Base-by-base conservation (phyloP, 2,888 invertebrate genomes). In the Linnaemya tessellans region DNA sequence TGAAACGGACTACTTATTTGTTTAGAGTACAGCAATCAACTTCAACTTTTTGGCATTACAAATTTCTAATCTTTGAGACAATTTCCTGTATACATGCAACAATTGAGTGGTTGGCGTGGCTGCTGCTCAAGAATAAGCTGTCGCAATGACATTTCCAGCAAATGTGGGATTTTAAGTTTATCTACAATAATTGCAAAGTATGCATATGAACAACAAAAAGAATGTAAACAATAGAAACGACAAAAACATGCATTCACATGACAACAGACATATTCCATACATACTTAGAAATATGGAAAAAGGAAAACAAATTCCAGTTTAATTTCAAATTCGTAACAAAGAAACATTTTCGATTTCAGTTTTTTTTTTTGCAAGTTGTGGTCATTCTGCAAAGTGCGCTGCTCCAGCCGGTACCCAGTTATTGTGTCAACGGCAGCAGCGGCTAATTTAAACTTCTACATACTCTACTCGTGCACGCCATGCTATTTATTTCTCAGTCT, bases 331-430 rank as follows among this genome's bases (percentile, higher is more conserved):
- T 67, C 58, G 30, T 67, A 68, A 80, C 58, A 77, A 78, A 82
- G 77, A 83, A 83, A 83, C 65, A 78, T 64, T 82, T 77, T 82
- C 70, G 70, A 58, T 80, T 73, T 65, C 64, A 49, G 25, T 18
- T 46, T 41, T 7, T 22, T 41, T 1, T 20, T 46, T 38, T 60
- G 20, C 56, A 35, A 67, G 30, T 35, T 49, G 41, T 30, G 51
- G 15, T 43, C 13, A 20, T 54, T 25, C 65, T 65, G 49, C 46
- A 41, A 60, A 46, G 38, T 62, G 60, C 11, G 4, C 30, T 58
- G 58, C 38, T 18, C 1, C 8, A 49, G 62, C 49, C 60, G 71
- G n/a, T 35, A 56, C 20, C 43, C 38, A 46, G 46, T 38, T 67
- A 60, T 18, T 73, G 80, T 58, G 35, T 22, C 54, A 71, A 35